Evolutionary conservation across 1,140 invertebrate species (phyloP).

Genomic region (Hydropsyche tenuis): DNA sequence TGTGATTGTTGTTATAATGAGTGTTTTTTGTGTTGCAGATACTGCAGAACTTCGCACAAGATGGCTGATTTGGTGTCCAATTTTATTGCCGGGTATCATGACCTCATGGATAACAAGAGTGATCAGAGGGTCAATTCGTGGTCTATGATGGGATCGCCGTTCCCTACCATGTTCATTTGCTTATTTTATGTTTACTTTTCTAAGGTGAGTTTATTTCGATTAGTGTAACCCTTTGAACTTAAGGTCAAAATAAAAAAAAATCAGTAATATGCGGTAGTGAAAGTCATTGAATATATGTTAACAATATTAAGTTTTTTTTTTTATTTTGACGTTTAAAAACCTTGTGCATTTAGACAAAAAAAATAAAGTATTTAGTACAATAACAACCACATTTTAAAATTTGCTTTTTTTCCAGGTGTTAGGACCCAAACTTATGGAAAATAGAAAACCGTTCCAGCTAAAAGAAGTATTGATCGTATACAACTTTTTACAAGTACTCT

Average conservation of each 20-base stretch:
- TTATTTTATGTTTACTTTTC: constrained; percentile 79
- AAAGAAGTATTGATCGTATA: constrained; percentile 81
- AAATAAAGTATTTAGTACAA: no score
- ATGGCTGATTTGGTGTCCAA: constrained; percentile 53
- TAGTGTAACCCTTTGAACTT: no score
- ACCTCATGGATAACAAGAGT: constrained; percentile 77
- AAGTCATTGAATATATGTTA: no score
- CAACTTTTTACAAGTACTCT: constrained; percentile 85
- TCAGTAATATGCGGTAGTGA: no score
- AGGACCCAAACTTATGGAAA: constrained; percentile 88
- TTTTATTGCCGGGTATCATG: constrained; percentile 60
- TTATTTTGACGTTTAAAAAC: no score
- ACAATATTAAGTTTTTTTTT: no score
- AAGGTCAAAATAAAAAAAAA: no score
- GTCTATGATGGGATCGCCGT: constrained; percentile 83
- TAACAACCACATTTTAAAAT: no score
- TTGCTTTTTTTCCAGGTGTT: constrained; percentile 64
- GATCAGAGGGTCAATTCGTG: constrained; percentile 84
- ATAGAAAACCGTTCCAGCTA: constrained; percentile 85
- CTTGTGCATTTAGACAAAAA: no score
- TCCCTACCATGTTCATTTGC: constrained; percentile 80
- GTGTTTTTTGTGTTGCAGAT: background rate
- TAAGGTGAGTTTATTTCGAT: constrained; percentile 65
- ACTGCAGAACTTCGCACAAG: background rate
- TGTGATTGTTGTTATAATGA: no score